phyloP scores from a whole-genome alignment of 2,113 vertebrate species.

The Chlorodrepanis virens region DNA sequence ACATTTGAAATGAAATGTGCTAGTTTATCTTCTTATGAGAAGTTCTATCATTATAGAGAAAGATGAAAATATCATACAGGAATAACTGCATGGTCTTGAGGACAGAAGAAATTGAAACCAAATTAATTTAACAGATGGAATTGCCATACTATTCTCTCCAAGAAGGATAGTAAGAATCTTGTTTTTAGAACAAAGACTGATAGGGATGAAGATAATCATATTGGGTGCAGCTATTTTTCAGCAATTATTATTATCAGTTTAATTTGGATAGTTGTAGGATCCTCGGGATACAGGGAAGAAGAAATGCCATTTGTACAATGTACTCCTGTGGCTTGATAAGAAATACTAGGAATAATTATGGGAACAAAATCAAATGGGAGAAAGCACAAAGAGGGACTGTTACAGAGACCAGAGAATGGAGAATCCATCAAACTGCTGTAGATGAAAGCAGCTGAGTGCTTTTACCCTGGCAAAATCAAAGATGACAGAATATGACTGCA shows the following conservation, averaged over 20 bases:
- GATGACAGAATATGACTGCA: neutral
- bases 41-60: neutral
- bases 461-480: neutral
- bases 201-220: neutral
- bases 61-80: neutral
- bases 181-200: neutral
- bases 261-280: neutral
- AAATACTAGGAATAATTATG: neutral
- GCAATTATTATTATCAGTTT: neutral
- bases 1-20: neutral
- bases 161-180: neutral
- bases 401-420: neutral
- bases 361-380: neutral
- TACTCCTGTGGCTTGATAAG: neutral
- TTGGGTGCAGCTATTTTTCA: neutral
- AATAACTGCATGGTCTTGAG: neutral
- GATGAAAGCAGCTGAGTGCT: neutral
- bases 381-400: neutral
- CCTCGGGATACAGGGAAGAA: neutral
- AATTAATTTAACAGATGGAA: neutral
- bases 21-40: neutral
- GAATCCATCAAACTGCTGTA: accelerated
- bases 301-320: neutral
- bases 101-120: neutral
- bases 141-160: neutral